These are phyloP conservation scores for Pandemis heparana DNA, from an alignment of 2,888 invertebrate species.

Conservation along the genomic window DNA sequence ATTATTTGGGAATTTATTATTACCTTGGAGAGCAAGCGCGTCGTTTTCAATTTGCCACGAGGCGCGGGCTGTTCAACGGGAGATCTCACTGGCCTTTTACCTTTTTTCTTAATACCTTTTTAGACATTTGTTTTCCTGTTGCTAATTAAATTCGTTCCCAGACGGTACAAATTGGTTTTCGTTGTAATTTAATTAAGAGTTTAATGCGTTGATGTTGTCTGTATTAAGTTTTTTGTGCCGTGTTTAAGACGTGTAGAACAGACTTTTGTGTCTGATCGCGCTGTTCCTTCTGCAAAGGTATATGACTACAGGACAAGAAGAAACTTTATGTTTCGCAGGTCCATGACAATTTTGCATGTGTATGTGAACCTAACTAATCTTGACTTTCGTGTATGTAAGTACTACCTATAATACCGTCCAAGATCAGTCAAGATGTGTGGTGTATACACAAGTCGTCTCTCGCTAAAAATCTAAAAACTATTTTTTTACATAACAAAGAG, in stretches of 20 bases:
- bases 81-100: conserved; percentile 55
- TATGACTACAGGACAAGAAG: no score
- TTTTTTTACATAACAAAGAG: no score
- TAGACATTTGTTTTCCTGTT: conserved; percentile 73
- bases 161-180: conserved; percentile 76
- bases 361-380: no score
- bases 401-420: no score
- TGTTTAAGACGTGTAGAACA: conserved; percentile 12
- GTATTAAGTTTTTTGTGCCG: conserved; percentile 47
- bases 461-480: no score
- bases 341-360: no score
- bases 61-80: conserved; percentile 65
- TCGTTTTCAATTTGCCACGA: conserved; percentile 85
- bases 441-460: no score
- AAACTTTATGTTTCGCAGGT: no score
- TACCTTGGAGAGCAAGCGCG: conserved; percentile 79
- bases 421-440: no score
- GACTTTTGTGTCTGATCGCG: no score
- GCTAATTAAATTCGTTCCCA: conserved; percentile 77
- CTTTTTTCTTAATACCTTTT: conserved; percentile 68
- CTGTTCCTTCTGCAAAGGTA: no score
- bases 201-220: conserved; percentile 55
- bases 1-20: conserved; percentile 85
- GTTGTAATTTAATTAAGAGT: conserved; percentile 70
- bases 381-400: no score